Evolutionary conservation across 2,888 invertebrate genomes (phyloP), one percentile per base, ranked within the genome.

Genomic region (Hesperia comma): DNA sequence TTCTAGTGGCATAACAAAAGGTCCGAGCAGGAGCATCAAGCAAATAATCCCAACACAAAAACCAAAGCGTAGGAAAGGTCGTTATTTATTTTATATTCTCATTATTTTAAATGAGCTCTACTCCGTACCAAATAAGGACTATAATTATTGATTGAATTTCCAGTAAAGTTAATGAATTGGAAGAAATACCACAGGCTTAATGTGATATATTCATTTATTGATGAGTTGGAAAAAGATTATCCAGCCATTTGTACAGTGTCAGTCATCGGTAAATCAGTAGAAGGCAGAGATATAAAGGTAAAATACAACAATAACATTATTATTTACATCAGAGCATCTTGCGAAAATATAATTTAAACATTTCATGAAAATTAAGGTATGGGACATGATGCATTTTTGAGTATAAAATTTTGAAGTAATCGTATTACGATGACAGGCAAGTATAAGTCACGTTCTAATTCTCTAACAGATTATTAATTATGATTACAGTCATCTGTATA

Each of bases 161-260:
- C 77, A 91, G 91, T 80, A 41, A 82, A 80, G 75, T 70, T 85
- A 68, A 92, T 97, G 94, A 95, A 96, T 69, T 97, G 97, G 96
- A 94, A 94, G 75, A 94, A 95, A 70, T 97, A 96, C 81, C 97
- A 97, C 83, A 94, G 95, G 14, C 82, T 96, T 32, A 91, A 87
- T 14, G 96, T 97, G 74, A 96, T 97, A 73, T 93, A 96, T 78
- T 94, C 94, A 10, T 98, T 95, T 79, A 85, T 98, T 72, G 96
- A 97, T 76, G 96, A 95, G 74, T 85, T 98, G 77, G 95, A 95
- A 60, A 94, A 93, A 75, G 96, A 96, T 3, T 97, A 95, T 85
- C 96, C 97, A 0, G 93, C 95, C 12, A 91, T 96, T 56, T 96
- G 97, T 75, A 95, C 95, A 0, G 94, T 96, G 0, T 93, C 94